Percentiles rank a stretch among this genome's conserved stretches.
Conservation (phyloP, 2,888 invertebrate species). For the Trichopoda pennipes region DNA sequence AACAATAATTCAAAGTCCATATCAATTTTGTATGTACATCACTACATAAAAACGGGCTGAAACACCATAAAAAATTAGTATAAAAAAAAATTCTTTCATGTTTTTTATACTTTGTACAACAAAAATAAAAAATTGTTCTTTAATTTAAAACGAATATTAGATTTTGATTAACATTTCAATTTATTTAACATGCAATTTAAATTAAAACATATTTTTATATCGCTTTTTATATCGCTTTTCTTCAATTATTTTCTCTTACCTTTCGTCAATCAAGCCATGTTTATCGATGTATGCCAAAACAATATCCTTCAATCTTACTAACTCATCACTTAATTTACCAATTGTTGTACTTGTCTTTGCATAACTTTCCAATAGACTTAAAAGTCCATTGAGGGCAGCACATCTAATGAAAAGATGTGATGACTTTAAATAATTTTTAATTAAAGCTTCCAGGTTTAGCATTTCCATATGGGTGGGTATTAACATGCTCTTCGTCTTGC, state of each 20-base stretch:
- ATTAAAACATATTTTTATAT: background rate
- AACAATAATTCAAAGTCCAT: slow-evolving; percentile 89
- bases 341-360: slow-evolving; percentile 80
- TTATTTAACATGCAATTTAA: background rate
- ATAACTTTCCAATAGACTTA: slow-evolving; percentile 80
- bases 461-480: slow-evolving; percentile 79
- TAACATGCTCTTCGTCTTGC: slow-evolving; percentile 80
- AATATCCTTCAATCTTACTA: slow-evolving; percentile 79
- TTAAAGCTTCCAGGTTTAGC: slow-evolving; percentile 78
- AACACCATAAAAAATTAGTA: background rate
- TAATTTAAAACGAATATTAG: background rate
- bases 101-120: background rate
- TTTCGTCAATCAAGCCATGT: slow-evolving; percentile 80
- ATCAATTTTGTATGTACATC: slow-evolving; percentile 86
- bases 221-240: background rate
- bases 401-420: slow-evolving; percentile 81
- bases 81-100: no score
- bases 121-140: slow-evolving; percentile 5
- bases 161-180: slow-evolving; percentile 9
- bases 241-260: slow-evolving; percentile 72
- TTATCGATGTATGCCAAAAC: slow-evolving; percentile 80
- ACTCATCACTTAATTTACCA: slow-evolving; percentile 81
- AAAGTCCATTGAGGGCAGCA: slow-evolving; percentile 80
- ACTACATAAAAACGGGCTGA: slow-evolving; percentile 77
- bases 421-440: slow-evolving; percentile 80